Conservation (phyloP, 2,797 vertebrate genomes). For the Iguana delicatissima region DNA sequence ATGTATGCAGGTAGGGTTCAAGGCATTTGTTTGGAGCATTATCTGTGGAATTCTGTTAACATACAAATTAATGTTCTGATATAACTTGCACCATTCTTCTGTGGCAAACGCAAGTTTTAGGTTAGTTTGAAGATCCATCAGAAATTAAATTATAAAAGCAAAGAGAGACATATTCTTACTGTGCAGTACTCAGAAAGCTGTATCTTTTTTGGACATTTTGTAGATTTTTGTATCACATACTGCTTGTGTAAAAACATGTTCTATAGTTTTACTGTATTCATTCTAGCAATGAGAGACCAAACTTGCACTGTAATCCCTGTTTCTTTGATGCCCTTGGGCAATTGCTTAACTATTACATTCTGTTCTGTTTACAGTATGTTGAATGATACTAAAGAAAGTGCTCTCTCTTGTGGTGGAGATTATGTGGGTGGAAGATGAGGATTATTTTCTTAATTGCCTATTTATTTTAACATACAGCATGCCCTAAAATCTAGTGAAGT, state of each 20-base stretch:
- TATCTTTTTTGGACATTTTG: not conserved
- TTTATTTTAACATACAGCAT: slow-evolving; percentile 54
- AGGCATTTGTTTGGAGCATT: not conserved
- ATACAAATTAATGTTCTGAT: not conserved
- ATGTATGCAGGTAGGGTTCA: not conserved
- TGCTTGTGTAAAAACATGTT: slow-evolving; percentile 15
- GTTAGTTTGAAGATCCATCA: not conserved
- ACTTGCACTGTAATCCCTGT: slow-evolving; percentile 37
- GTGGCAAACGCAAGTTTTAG: not conserved
- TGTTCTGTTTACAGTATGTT: slow-evolving; percentile 41
- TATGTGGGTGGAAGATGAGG: not conserved
- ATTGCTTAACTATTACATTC: slow-evolving; percentile 37
- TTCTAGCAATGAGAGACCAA: slow-evolving; percentile 43
- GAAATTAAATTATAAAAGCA: not conserved
- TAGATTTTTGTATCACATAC: not conserved
- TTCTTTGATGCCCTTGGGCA: slow-evolving; percentile 41
- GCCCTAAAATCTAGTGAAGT: not conserved
- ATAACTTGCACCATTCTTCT: not conserved
- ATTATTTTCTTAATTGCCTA: slow-evolving; percentile 10
- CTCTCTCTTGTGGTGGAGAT: slow-evolving; percentile 62
- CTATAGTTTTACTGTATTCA: not conserved
- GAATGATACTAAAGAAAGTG: slow-evolving; percentile 63
- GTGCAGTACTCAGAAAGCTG: not conserved
- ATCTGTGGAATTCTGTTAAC: slow-evolving; percentile 6
- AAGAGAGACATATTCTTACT: not conserved